Evolutionary conservation across 92 coral and sea anemone species (phyloP), one percentile per base, ranked within the genome.

Genomic region (Bergia puertoricense): DNA sequence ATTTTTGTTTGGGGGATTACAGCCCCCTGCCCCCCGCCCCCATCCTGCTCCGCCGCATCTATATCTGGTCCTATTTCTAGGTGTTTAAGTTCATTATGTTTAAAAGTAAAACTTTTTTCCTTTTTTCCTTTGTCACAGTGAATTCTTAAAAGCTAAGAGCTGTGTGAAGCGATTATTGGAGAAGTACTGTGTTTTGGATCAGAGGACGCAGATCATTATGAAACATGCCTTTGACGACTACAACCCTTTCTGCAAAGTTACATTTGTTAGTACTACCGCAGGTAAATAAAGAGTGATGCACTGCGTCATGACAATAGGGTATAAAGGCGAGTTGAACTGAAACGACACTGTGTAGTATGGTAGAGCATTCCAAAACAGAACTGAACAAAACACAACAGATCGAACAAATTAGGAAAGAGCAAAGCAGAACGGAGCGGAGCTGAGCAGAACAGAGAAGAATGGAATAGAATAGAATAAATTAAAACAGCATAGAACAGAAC

Each of bases 171-270:
- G 23, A 10, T 14, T 69, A 20, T 6, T 83, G 43, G 46, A 84
- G 46, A 69, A 71, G 20, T 37, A 84, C 43, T 84, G 87, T 46
- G 62, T 84, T 36, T 54, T 84, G 78, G 78, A 84, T 68, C 15
- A 84, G 67, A 69, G 78, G 74, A 38, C 79, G 45, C 42, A 45
- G 43, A 46, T 0, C 56, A 84, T 84, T 50, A 84, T 84, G 67
- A 48, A n/a, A 0, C 79, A 84, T 41, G 93, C 91, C 1, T 89
- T 91, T 85, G 93, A 91, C 74, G 82, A 65, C 4, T 91, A 91
- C 48, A 91, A 91, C 75, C 93, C 93, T 13, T 91, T 88, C 91
- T 91, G 93, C 50, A 91, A 48, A 68, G 85, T 89, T 23, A 71
- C 89, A 6, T 46, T 72, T 23, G 72, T 84, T 67, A 14, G 37